A percentile compares a stretch with the other conserved stretches of the same genome.
These are phyloP conservation scores for Campylorhamphus procurvoides DNA, from an alignment of 2,113 vertebrate genomes.

Conservation along the genomic window DNA sequence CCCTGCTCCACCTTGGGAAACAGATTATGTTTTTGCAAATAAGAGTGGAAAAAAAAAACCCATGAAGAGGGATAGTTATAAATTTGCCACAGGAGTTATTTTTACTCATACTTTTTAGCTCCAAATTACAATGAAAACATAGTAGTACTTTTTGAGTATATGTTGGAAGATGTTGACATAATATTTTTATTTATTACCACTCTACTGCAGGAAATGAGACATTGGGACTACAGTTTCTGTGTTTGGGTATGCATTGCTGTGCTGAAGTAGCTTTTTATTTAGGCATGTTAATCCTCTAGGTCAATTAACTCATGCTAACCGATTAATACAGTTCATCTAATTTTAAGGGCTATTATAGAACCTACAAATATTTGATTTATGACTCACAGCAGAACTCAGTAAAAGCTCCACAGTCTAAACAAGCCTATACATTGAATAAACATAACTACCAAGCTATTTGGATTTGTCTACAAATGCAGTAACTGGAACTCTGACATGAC, in stretches of 20 bases:
- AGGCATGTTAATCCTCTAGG: neutral
- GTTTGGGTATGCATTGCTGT: neutral
- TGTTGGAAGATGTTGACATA: slow-evolving; percentile 11
- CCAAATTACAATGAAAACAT: neutral
- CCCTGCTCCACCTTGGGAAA: neutral
- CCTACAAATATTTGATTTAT: slow-evolving; percentile 44
- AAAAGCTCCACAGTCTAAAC: slow-evolving; percentile 47
- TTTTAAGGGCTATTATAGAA: neutral
- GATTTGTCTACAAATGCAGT: slow-evolving; percentile 30
- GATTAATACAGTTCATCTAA: slow-evolving; percentile 28
- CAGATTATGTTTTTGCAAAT: neutral
- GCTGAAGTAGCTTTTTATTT: slow-evolving; percentile 24
- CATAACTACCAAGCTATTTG: slow-evolving; percentile 29
- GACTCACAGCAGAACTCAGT: slow-evolving; percentile 12
- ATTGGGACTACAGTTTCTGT: neutral
- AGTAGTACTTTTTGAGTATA: neutral
- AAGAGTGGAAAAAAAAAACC: neutral
- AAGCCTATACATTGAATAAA: slow-evolving; percentile 43
- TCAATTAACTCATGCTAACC: neutral
- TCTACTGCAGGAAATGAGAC: neutral
- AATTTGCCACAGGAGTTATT: neutral
- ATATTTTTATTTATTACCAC: neutral
- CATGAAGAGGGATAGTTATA: neutral
- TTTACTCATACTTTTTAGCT: neutral
- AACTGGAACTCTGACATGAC: neutral